These are phyloP conservation scores for Clarias fuscus DNA, from an alignment of 2,797 vertebrate species.

Conservation along the genomic window DNA sequence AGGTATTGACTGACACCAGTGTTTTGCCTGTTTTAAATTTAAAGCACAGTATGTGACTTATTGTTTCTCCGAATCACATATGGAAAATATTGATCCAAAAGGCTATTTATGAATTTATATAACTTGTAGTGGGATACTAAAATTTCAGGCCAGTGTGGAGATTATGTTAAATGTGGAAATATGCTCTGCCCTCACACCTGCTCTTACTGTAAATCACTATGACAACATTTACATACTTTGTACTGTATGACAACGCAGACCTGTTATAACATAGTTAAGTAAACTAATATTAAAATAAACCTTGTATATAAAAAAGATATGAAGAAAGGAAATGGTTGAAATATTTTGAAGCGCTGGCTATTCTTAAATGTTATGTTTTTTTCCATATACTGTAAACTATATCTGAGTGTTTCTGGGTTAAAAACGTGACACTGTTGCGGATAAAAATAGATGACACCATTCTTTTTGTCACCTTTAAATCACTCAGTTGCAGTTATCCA, in stretches of 20 bases:
- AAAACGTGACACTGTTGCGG: neutral
- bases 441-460: neutral
- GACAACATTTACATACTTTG: neutral
- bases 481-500: neutral
- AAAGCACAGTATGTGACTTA: conserved; percentile 1
- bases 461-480: neutral
- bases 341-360: neutral
- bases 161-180: neutral
- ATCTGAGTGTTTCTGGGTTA: neutral
- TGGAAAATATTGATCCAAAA: neutral
- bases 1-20: neutral
- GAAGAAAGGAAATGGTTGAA: neutral
- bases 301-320: neutral
- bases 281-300: neutral
- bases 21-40: neutral
- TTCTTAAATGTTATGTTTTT: neutral
- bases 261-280: neutral
- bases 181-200: too few species aligned
- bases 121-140: neutral
- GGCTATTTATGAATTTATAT: neutral
- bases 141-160: neutral
- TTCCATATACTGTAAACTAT: neutral
- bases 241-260: neutral
- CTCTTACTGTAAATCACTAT: neutral
- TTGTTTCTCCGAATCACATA: neutral